Base-by-base conservation (phyloP, 2,888 invertebrate genomes). In the Drosophila eohydei region DNA sequence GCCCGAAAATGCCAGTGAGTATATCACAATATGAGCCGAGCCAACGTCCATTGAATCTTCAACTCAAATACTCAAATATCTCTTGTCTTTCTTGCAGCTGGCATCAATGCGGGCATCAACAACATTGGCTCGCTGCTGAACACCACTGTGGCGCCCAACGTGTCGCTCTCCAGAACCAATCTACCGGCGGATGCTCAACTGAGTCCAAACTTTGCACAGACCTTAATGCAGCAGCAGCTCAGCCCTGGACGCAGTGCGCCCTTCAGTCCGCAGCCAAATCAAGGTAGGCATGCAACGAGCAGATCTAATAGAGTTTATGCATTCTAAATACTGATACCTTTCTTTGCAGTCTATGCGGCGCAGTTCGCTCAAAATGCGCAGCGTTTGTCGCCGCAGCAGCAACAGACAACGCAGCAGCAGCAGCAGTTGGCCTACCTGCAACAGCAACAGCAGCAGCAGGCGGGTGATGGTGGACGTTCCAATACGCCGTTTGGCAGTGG, bases 81-180 rank as follows among this genome's bases (percentile, higher is more conserved):
- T 12, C 3, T 12, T 3, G 0, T 12, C 21, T 2, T 8, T 7
- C 2, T 44, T 43, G 48, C 26, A 78, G 74, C 81, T 90, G 93
- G 92, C 71, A 88, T 93, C 41, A 93, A 92, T 90, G 90, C 93
- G 56, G 91, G 92, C 76, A 85, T 92, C 38, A 91, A 91, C 76
- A 97, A 96, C 89, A 97, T 98, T 88, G 97, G 96, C 91, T 97
- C 96, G 73, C 94, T 98, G 82, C 94, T 98, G 89, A 97, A 96
- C 91, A 96, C 96, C 86, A 96, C 96, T 54, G 93, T 93, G 61
- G 97, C 97, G 74, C 97, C 97, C 62, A 98, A 98, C 93, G 98
- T 98, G 60, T 95, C 98, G 71, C 94, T 98, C 78, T 96, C 97
- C 92, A 94, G 96, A 71, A 95, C 95, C 44, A 94, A 95, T 81